Evolutionary conservation across 2,797 vertebrate species (phyloP).

Genomic region (Amazonetta brasiliensis): DNA sequence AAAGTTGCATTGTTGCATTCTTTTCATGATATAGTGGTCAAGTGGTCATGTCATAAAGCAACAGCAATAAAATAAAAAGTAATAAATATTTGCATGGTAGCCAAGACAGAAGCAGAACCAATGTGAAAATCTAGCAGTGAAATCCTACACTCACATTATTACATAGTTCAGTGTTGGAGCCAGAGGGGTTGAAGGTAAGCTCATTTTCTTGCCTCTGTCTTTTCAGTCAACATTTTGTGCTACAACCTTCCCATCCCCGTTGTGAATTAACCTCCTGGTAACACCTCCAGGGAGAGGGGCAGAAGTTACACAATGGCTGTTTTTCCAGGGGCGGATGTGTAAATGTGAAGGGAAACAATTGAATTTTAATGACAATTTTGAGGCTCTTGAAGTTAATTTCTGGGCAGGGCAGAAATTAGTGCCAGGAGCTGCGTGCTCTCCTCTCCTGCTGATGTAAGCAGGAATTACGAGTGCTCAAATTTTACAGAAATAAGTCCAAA

Average conservation of each 20-base stretch:
- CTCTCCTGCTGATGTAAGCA: neutral
- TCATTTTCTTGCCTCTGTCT: constrained; percentile 9
- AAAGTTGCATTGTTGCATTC: neutral
- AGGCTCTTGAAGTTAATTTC: constrained; percentile 21
- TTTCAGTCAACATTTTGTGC: neutral
- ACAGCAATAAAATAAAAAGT: neutral
- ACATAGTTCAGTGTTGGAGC: neutral
- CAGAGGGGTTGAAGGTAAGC: neutral
- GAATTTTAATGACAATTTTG: constrained; percentile 57
- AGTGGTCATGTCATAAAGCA: neutral
- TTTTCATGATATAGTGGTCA: neutral
- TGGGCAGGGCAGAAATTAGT: constrained; percentile 21
- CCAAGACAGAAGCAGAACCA: neutral
- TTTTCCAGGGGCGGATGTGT: constrained; percentile 26
- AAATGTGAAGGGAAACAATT: constrained; percentile 40
- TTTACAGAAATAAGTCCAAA: neutral
- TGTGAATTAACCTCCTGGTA: neutral
- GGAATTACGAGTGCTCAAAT: neutral
- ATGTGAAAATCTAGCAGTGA: neutral
- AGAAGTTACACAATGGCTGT: neutral
- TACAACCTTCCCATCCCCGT: neutral
- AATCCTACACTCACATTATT: neutral
- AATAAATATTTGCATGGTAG: neutral
- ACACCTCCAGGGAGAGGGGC: neutral
- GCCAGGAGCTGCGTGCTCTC: neutral